Base-by-base conservation (phyloP, 2,113 vertebrate species). In the Pseudonaja textilis region DNA sequence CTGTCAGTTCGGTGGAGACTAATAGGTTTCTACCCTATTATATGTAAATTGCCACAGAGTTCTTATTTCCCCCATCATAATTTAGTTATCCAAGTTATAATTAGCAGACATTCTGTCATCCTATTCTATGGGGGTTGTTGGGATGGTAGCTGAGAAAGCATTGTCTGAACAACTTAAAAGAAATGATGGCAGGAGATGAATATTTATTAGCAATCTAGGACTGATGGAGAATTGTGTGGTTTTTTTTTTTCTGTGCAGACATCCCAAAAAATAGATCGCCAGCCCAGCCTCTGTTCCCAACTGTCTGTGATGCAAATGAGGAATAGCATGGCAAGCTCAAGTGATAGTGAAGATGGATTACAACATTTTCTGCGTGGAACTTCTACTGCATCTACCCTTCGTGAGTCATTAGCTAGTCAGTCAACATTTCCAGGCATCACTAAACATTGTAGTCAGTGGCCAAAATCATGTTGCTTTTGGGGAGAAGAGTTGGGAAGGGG, bases 251-350 rank as follows among this genome's bases (percentile, higher is more conserved):
- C 85, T 52, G 93, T 74, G 3, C 92, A 99, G 99, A 98, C 98
- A 3, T 97, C 98, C 45, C 99, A 99, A 96, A 98, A 99, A 95
- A 96, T 99, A 95, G 99, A 99, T 42, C 98, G 98, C 0, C 98
- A 99, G 95, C 98, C 99, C 54, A 99, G 99, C 95, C 97, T 99
- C 2, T 99, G 98, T 96, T 99, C 99, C 0, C 99, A 99, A 96
- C 97, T 99, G 85, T 99, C 99, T 18, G 99, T 99, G 98, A 99
- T 98, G 97, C 99, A 99, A 96, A 99, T 99, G 98, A 98, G 99
- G 93, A 99, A 99, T 97, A 99, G 99, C 59, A 98, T 99, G 97
- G 98, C 98, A 52, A 99, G 99, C 93, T 98, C 98, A 94, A 99
- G 98, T 1, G 99, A 99, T 94, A 98, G 98, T 0, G 99, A 99